Evolutionary conservation across 2,888 invertebrate species (phyloP).

Genomic region (Stenotaenia linearis): DNA sequence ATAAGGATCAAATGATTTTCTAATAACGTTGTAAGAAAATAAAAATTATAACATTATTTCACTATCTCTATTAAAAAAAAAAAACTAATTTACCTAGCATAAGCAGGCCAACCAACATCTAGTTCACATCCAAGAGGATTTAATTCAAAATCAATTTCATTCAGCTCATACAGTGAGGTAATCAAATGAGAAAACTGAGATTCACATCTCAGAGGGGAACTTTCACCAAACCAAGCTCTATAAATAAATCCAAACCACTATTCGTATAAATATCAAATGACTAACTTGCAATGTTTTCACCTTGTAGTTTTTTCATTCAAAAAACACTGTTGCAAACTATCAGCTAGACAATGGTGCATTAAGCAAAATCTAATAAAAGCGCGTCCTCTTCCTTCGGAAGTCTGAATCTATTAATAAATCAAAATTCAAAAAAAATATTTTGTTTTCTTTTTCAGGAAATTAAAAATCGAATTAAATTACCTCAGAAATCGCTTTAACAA

Average conservation of each 20-base stretch:
- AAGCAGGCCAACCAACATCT: constrained; percentile 49
- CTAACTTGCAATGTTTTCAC: constrained; percentile 29
- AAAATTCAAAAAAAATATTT: constrained; percentile 6
- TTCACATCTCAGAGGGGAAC: constrained; percentile 44
- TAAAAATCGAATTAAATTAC: constrained; percentile 39
- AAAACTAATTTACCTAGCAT: constrained; percentile 45
- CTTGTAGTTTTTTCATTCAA: constrained; percentile 44
- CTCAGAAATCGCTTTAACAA: constrained; percentile 48
- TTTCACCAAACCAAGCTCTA: constrained; percentile 47
- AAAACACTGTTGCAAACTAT: constrained; percentile 49
- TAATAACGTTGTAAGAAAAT: background rate
- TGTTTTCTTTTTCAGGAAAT: background rate
- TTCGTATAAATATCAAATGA: constrained; percentile 13
- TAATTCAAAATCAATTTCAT: constrained; percentile 49
- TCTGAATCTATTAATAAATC: constrained; percentile 44
- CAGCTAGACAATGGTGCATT: constrained; percentile 48
- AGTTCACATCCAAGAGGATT: constrained; percentile 48
- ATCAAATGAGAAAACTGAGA: constrained; percentile 43
- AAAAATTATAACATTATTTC: background rate
- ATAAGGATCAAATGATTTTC: constrained; percentile 24
- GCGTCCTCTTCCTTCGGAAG: constrained; percentile 47
- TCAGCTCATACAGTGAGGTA: constrained; percentile 48
- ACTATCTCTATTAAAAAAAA: too few relatives aligned
- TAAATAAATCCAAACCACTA: background rate
- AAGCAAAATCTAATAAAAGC: constrained; percentile 49